Evolutionary conservation across 2,888 invertebrate genomes (phyloP), one percentile per base, ranked within the genome.

Genomic region (Xestia xanthographa): DNA sequence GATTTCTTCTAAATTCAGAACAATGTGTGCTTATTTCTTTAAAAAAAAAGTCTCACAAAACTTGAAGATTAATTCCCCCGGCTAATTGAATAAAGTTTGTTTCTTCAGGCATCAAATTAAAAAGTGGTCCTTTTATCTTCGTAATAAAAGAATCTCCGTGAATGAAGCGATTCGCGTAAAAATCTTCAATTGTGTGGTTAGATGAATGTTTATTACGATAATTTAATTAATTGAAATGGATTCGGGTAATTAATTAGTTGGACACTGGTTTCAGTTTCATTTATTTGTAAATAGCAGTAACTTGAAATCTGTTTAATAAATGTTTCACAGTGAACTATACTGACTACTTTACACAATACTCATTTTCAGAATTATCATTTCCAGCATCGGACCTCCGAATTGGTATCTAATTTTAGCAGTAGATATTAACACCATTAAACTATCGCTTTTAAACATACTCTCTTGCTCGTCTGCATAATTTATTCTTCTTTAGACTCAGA

Each of bases 11-110:
- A 71, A 78, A 62, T 81, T 17, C 41, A 34, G 63, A 65, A 73
- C 77, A 84, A 84, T 82, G 67, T 82, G 75, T 82, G 80, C 58
- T 67, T 34, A 53, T 50, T 70, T 43, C 34, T 66, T 74, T 74
- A 71, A 69, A 82, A 87, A 87, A 80, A 86, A 82, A 73, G 45
- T 80, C 66, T 38, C 38, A 45, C 50, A 72, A 70, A 80, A 87
- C 77, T 86, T 75, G 66, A 72, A 86, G 72, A 87, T 84, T 87
- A 87, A 87, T 87, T 84, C 82, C 79, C 29, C 48, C 26, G n/a
- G 79, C 87, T 87, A 87, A 87, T 87, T 87, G 76, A 87, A 87
- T 84, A 84, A 87, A 87, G 76, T 87, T 78, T 66, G 45, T 66
- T 66, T 75, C 75, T 53, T 81, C 79, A 75, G 71, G 69, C 80